Percentiles rank a stretch among this genome's conserved stretches.
phyloP scores from a whole-genome alignment of 2,113 vertebrate genomes.

The Lycocorax pyrrhopterus region DNA sequence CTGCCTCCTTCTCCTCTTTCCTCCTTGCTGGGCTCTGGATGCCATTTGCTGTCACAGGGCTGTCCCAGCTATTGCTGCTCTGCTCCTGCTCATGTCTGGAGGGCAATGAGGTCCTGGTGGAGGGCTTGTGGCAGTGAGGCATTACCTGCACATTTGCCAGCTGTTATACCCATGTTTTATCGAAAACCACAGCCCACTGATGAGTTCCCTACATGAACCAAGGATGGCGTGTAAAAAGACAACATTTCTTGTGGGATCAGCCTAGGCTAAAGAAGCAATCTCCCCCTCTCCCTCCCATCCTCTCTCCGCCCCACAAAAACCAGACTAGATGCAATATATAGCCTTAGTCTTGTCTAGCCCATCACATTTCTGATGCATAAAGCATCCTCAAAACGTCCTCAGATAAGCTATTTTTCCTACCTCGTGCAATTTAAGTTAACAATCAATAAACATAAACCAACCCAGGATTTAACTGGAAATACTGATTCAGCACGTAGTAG shows the following conservation, averaged over 20 bases:
- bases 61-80: fast-evolving
- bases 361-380: slow-evolving; percentile 10
- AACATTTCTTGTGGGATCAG: background rate
- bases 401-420: background rate
- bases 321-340: background rate
- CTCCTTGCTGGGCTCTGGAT: background rate
- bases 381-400: background rate
- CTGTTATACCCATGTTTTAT: background rate
- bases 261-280: background rate
- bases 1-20: background rate
- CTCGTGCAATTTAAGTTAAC: background rate
- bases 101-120: background rate
- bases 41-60: background rate
- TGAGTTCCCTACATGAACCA: background rate
- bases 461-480: background rate
- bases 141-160: background rate
- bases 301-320: background rate
- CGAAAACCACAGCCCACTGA: background rate
- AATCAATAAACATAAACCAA: background rate
- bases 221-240: background rate
- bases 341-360: background rate
- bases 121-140: background rate
- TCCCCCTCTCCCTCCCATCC: background rate
- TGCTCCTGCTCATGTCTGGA: background rate
- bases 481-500: background rate